These are phyloP conservation scores for Nyctalus aviator DNA, from an alignment of 2,797 vertebrate genomes.

Conservation along the genomic window DNA sequence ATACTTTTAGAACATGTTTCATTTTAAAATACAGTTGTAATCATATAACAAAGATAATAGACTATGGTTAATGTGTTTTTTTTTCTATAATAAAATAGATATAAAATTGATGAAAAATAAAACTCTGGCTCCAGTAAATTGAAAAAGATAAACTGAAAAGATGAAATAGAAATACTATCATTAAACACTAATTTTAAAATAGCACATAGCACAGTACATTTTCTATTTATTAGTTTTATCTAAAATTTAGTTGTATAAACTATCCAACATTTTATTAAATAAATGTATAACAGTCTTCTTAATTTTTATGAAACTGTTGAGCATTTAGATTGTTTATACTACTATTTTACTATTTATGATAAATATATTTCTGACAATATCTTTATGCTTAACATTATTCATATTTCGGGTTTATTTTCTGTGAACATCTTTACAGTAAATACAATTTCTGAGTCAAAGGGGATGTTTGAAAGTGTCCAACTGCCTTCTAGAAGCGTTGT, in stretches of 20 bases:
- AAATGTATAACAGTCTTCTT: background rate
- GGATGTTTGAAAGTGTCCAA: background rate
- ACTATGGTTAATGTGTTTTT: background rate
- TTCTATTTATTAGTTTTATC: conserved; percentile 20
- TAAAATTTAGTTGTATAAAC: conserved; percentile 41
- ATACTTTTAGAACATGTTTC: background rate
- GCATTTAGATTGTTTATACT: background rate
- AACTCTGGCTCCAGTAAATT: no score
- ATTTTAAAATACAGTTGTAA: conserved; percentile 7
- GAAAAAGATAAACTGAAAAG: background rate
- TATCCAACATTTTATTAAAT: background rate
- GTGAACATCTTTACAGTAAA: background rate
- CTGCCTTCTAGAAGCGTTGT: background rate
- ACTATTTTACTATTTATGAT: background rate
- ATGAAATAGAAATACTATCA: background rate
- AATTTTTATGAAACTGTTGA: background rate
- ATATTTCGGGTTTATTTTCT: conserved; percentile 1
- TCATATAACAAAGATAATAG: background rate
- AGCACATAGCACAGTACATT: background rate
- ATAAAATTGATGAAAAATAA: background rate
- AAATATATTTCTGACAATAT: conserved; percentile 2
- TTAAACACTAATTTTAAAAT: background rate
- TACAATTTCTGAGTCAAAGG: background rate
- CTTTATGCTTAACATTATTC: background rate
- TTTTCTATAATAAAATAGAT: background rate